Evolutionary conservation across 2,797 vertebrate species (phyloP).

Genomic region (Falco cherrug): DNA sequence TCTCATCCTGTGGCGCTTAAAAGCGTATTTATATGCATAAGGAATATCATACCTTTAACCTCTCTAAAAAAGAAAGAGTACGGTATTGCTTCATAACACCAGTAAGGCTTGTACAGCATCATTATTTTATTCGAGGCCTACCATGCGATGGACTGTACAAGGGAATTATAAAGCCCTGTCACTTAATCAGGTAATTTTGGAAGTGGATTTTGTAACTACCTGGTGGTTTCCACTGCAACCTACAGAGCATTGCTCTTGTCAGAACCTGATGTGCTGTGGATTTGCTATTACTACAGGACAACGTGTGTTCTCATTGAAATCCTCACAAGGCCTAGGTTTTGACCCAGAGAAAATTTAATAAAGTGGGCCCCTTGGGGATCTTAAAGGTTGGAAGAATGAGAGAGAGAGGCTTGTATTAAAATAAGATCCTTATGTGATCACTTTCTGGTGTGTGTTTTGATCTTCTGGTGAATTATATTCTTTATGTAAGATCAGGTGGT

Average conservation of each 20-base stretch:
- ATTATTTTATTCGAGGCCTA: background rate
- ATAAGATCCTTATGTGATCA: background rate
- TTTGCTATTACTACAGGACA: background rate
- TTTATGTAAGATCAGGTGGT: background rate
- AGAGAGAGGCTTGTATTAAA: constrained; percentile 9
- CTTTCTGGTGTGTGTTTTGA: constrained; percentile 3
- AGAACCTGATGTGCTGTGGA: background rate
- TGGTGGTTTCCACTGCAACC: constrained; percentile 31
- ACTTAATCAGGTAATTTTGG: constrained; percentile 52
- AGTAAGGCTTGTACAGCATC: background rate
- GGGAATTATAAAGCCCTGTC: background rate
- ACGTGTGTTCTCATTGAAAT: background rate
- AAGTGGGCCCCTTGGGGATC: background rate
- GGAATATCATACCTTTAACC: background rate
- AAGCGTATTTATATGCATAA: background rate
- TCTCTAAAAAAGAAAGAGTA: background rate
- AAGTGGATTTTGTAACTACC: constrained; percentile 59
- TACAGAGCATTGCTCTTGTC: constrained; percentile 13
- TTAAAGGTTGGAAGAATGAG: background rate
- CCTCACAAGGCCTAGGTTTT: background rate
- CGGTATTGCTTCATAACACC: background rate
- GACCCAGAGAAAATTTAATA: constrained; percentile 22
- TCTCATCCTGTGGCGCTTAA: background rate
- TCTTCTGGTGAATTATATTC: constrained; percentile 12
- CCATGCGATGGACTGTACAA: background rate